Percentiles rank a stretch among this genome's conserved stretches.
Evolutionary conservation across 2,797 vertebrate species (phyloP).

Genomic region (Micromesistius poutassou): DNA sequence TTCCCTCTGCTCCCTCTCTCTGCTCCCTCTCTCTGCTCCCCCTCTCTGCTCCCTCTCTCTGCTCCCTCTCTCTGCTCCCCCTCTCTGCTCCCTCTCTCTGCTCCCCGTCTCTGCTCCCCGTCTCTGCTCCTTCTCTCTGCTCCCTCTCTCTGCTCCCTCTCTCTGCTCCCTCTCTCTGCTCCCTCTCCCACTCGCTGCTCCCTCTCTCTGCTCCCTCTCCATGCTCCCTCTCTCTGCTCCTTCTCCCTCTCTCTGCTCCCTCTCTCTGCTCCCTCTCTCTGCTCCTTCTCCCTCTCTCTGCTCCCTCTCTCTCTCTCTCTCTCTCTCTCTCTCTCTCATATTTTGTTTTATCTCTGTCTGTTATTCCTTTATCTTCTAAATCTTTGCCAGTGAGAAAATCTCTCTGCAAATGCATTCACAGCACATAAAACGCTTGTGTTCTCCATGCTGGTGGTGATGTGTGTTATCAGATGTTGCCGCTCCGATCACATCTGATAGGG

Average conservation of each 20-base stretch:
- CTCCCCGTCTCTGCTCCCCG: not conserved
- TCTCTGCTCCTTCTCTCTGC: too few species aligned
- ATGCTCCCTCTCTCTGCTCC: too few species aligned
- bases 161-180: too few species aligned
- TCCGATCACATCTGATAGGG: slow-evolving; percentile 56
- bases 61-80: slow-evolving; percentile 43
- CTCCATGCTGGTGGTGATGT: slow-evolving; percentile 40
- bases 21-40: too few species aligned
- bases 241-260: too few species aligned
- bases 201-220: not conserved
- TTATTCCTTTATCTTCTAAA: slow-evolving; percentile 41
- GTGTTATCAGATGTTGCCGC: slow-evolving; percentile 52
- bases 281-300: too few species aligned
- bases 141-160: too few species aligned
- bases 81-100: not conserved
- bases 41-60: too few species aligned
- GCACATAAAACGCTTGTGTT: slow-evolving; percentile 50
- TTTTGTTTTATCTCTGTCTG: not conserved
- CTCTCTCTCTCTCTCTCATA: not conserved
- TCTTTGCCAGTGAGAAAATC: slow-evolving; percentile 8
- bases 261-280: too few species aligned
- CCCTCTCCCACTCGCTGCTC: too few species aligned
- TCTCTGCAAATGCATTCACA: slow-evolving; percentile 59
- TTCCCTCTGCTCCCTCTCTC: slow-evolving; percentile 11
- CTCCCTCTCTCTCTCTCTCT: too few species aligned